Evolutionary conservation across 2,888 invertebrate genomes (phyloP).

Genomic region (Dascillus cervinus): DNA sequence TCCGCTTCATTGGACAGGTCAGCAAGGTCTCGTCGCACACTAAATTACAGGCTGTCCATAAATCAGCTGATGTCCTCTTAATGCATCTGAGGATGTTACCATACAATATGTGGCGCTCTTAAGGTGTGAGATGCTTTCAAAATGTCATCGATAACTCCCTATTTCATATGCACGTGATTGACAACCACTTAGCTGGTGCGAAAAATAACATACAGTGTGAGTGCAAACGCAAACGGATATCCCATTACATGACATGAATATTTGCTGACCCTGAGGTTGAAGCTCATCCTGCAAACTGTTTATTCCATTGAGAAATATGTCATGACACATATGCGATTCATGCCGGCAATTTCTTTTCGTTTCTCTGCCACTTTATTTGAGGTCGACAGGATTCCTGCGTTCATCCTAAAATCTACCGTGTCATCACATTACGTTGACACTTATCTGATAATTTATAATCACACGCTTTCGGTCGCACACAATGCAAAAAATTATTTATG

Average conservation of each 20-base stretch:
- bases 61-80: constrained; percentile 27
- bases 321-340: too few relatives aligned
- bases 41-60: constrained; percentile 37
- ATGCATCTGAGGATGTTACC: constrained; percentile 15
- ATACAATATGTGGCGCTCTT: too few relatives aligned
- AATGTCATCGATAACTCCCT: constrained; percentile 19
- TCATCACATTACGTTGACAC: background rate
- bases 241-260: constrained; percentile 19
- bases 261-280: constrained; percentile 18
- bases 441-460: background rate
- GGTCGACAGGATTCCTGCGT: too few relatives aligned
- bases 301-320: too few relatives aligned
- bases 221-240: constrained; percentile 12
- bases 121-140: constrained; percentile 15
- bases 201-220: constrained; percentile 20
- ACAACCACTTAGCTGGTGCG: constrained; percentile 27
- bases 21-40: constrained; percentile 30
- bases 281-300: too few relatives aligned
- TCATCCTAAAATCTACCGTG: background rate
- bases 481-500: too few relatives aligned
- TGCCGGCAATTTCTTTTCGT: background rate
- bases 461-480: too few relatives aligned
- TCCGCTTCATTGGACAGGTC: constrained; percentile 40
- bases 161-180: constrained; percentile 24
- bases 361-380: background rate